Evolutionary conservation across 2,113 vertebrate species (phyloP).

Genomic region (Kryptolebias marmoratus): DNA sequence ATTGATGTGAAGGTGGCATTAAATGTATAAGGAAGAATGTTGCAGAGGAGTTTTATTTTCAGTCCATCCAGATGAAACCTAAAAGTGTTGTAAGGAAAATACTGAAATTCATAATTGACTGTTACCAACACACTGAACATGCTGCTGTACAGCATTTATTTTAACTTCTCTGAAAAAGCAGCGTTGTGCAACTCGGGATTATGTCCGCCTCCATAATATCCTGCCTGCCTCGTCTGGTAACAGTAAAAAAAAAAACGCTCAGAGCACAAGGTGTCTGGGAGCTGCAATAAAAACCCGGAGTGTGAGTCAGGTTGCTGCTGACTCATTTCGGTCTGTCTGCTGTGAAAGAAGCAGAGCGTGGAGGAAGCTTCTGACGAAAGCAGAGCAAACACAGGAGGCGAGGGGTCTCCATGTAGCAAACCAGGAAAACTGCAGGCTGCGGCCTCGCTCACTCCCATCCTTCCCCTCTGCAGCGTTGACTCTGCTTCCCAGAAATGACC

Average conservation of each 20-base stretch:
- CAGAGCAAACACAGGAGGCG: constrained; percentile 41
- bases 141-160: too few species aligned
- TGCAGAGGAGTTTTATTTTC: too few species aligned
- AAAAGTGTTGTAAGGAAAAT: too few species aligned
- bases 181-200: not conserved
- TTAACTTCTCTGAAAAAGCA: too few species aligned
- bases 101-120: too few species aligned
- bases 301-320: constrained; percentile 62
- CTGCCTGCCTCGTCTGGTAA: constrained; percentile 18
- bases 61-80: too few species aligned
- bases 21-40: too few species aligned
- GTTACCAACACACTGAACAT: too few species aligned
- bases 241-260: constrained; percentile 29
- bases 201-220: constrained; percentile 2
- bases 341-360: constrained; percentile 55
- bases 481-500: constrained; percentile 68
- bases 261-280: constrained; percentile 54
- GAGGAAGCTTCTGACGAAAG: constrained; percentile 67
- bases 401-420: constrained; percentile 38
- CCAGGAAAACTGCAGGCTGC: constrained; percentile 59
- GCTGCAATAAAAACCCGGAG: constrained; percentile 40
- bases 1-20: too few species aligned
- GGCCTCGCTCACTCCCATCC: constrained; percentile 61
- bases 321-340: constrained; percentile 65
- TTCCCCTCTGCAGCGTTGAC: constrained; percentile 33